Base-by-base conservation (phyloP, 2,113 vertebrate species). In the Forbesichthys agassizii region DNA sequence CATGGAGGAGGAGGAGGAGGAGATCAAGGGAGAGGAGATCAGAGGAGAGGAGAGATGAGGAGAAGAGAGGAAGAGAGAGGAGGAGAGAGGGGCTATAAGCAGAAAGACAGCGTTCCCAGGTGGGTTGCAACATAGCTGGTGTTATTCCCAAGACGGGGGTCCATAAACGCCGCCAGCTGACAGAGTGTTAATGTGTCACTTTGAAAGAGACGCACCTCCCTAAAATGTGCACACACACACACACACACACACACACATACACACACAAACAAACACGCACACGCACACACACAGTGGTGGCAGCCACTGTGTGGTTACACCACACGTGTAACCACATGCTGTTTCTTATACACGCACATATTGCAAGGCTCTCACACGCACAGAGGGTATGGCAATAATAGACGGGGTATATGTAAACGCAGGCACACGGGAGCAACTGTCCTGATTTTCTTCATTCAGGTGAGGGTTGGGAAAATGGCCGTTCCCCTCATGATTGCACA, bases 141-240 rank as follows among this genome's bases (percentile, higher is more conserved):
- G 79, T 81, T 80, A 83, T 81, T 80, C 81, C 82, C 87, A 69
- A 66, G 79, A 77, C 47, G 33, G 61, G 55, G 68, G 47, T 48
- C 73, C 67, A 68, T 69, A 76, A 79, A 80, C 11, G 64, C 74
- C 70, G 79, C 79, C 74, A 73, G 77, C 72, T 79, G 84, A 79
- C 72, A 81, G 80, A 75, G 80, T 81, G 86, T 82, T 88, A 88
- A 91, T 89, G 82, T 84, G 81, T 66, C 48, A 59, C 73, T 64
- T 67, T 73, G 48, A 79, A 75, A 84, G 70, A 75, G 53, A 54
- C 11, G 60, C 51, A 48, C 51, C 56, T n/a, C 36, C 11, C 0
- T 12, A 14, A 8, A 33, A 53, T 53, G 11, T 33, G 27, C 11
- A 13, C 8, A 3, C 63, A 53, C 9, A 27, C 11, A 64, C 62